phyloP scores from a whole-genome alignment of 2,888 invertebrate species.

The Leucophenga maculata region DNA sequence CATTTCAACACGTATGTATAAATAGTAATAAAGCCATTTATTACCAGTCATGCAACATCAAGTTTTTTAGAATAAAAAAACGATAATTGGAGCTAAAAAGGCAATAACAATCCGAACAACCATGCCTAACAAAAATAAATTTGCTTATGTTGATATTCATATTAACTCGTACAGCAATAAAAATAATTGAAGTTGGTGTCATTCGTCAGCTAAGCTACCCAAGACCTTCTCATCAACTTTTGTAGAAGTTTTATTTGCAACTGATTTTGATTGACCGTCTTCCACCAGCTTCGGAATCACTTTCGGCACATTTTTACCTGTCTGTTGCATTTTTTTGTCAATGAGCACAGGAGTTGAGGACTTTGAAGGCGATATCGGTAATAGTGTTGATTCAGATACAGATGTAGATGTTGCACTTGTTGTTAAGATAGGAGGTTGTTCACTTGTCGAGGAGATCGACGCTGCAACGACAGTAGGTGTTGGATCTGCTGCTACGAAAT shows the following conservation, averaged over 20 bases:
- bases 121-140: no score
- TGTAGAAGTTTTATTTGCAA: constrained; percentile 40
- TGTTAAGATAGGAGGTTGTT: background rate
- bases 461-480: background rate
- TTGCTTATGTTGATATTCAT: no score
- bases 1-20: no score
- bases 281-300: constrained; percentile 68
- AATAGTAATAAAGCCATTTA: no score
- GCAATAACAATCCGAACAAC: no score
- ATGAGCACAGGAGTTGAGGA: constrained; percentile 81
- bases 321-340: constrained; percentile 79
- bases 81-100: no score
- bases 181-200: constrained; percentile 38
- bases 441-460: no score
- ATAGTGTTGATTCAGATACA: background rate
- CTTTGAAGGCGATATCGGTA: constrained; percentile 67
- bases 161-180: constrained; percentile 9
- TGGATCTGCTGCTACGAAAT: background rate
- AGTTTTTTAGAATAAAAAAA: no score
- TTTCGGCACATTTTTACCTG: constrained; percentile 85
- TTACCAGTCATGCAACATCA: no score
- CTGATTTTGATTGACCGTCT: constrained; percentile 39
- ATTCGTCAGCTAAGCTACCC: constrained; percentile 60
- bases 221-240: constrained; percentile 56
- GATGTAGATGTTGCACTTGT: constrained; percentile 16